A percentile compares a stretch with the other conserved stretches of the same genome.
These are phyloP conservation scores for Arrhamphus sclerolepis DNA, from an alignment of 2,797 vertebrate species.

Conservation along the genomic window DNA sequence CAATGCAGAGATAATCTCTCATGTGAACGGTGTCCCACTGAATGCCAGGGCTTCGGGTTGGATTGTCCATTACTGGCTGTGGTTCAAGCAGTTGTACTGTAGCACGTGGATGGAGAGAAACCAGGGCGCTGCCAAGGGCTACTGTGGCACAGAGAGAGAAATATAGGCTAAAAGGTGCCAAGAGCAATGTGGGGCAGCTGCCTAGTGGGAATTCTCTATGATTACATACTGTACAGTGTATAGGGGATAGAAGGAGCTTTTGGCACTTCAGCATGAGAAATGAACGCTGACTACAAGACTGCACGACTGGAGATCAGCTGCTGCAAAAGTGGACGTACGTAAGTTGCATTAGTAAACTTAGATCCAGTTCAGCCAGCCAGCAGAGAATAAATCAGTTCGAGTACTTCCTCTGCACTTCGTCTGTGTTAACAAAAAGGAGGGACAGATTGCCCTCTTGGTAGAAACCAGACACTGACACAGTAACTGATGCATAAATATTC, in stretches of 20 bases:
- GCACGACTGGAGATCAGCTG: conserved; percentile 34
- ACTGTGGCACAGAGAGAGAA: conserved; percentile 44
- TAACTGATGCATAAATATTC: conserved; percentile 57
- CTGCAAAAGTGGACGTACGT: conserved; percentile 27
- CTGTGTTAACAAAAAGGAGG: conserved; percentile 28
- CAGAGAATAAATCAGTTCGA: conserved; percentile 44
- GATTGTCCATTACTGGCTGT: conserved; percentile 43
- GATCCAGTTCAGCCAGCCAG: conserved; percentile 27
- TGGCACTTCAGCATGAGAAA: conserved; percentile 22
- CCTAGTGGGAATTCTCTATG: conserved; percentile 53
- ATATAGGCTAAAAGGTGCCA: conserved; percentile 60
- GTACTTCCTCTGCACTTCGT: conserved; percentile 19
- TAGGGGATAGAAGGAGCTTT: conserved; percentile 39
- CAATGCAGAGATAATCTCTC: conserved; percentile 60
- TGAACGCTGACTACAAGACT: conserved; percentile 30
- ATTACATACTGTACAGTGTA: conserved; percentile 22
- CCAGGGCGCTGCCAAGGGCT: conserved; percentile 55
- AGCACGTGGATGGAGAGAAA: conserved; percentile 51
- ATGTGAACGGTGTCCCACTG: conserved; percentile 49
- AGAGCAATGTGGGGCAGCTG: conserved; percentile 58
- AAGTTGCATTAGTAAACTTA: conserved; percentile 31
- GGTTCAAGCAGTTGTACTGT: conserved; percentile 37
- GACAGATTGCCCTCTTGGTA: conserved; percentile 18
- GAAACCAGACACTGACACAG: conserved; percentile 58
- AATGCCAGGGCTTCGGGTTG: conserved; percentile 40